A percentile compares a stretch with the other conserved stretches of the same genome.
phyloP scores from a whole-genome alignment of 2,797 vertebrate genomes.

The Discoglossus pictus region DNA sequence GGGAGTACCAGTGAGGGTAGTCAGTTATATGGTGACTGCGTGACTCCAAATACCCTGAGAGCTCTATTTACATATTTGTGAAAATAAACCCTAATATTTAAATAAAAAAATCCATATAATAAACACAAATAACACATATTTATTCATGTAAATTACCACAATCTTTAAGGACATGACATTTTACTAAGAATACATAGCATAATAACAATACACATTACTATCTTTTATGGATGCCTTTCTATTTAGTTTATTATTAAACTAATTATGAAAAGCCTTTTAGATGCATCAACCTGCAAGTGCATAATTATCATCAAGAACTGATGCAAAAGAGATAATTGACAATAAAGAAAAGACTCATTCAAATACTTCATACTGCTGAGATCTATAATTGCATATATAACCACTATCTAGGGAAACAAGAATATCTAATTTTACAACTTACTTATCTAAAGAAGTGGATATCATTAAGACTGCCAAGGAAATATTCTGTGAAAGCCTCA shows the following conservation, averaged over 20 bases:
- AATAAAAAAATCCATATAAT: too few species aligned
- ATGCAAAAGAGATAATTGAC: constrained; percentile 24
- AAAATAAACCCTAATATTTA: too few species aligned
- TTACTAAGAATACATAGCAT: too few species aligned
- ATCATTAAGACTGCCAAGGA: constrained; percentile 6
- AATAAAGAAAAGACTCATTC: constrained; percentile 1
- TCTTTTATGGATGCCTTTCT: background rate
- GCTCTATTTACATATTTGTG: too few species aligned
- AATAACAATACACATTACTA: too few species aligned
- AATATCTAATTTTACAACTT: constrained; percentile 15
- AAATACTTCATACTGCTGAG: constrained; percentile 7
- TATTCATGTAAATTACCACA: too few species aligned
- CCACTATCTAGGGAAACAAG: constrained; percentile 7
- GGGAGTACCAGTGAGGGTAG: too few species aligned
- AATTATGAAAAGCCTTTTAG: constrained; percentile 9
- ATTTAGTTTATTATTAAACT: constrained; percentile 1
- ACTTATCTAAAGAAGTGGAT: constrained; percentile 15
- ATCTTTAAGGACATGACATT: too few species aligned
- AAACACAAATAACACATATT: too few species aligned
- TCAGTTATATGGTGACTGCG: too few species aligned
- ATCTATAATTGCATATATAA: constrained; percentile 27
- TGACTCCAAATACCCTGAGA: too few species aligned
- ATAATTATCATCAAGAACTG: constrained; percentile 24
- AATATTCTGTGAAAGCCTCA: background rate
- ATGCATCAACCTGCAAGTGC: constrained; percentile 11